Conservation (phyloP, 2,113 vertebrate genomes). For the Pseudorectes ferrugineus region DNA sequence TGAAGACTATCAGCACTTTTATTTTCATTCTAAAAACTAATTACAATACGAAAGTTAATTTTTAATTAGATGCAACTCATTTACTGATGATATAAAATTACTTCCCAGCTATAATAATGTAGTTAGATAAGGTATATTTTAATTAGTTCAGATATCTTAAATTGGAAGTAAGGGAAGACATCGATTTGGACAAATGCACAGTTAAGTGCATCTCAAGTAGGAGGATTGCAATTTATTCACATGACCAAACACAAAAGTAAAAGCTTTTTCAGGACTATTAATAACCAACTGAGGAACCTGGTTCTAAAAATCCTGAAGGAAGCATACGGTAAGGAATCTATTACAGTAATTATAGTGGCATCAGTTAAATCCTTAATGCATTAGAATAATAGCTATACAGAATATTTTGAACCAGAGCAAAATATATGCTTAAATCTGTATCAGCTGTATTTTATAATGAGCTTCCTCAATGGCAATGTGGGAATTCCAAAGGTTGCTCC, state of each 20-base stretch:
- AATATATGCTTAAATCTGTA: background rate
- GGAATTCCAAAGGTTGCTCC: background rate
- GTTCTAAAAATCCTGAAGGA: conserved; percentile 6
- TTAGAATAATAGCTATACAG: background rate
- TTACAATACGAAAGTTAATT: background rate
- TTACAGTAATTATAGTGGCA: conserved; percentile 8
- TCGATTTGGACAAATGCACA: background rate
- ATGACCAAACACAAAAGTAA: background rate
- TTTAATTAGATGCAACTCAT: conserved; percentile 6
- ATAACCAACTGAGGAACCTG: background rate
- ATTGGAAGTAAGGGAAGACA: background rate
- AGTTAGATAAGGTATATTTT: background rate
- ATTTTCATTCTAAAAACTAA: conserved; percentile 18
- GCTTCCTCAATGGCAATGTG: background rate
- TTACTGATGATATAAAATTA: background rate
- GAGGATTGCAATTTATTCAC: background rate
- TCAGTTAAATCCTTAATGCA: conserved; percentile 5
- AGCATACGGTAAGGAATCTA: background rate
- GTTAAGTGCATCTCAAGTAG: background rate
- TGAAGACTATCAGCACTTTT: too few relatives aligned
- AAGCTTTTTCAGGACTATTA: background rate
- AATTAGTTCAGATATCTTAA: conserved; percentile 17
- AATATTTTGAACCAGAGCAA: background rate
- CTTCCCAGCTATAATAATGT: background rate
- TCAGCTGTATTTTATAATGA: background rate